Evolutionary conservation across 2,888 invertebrate species (phyloP), one percentile per base, ranked within the genome.

Genomic region (Philopedon plagiatum): DNA sequence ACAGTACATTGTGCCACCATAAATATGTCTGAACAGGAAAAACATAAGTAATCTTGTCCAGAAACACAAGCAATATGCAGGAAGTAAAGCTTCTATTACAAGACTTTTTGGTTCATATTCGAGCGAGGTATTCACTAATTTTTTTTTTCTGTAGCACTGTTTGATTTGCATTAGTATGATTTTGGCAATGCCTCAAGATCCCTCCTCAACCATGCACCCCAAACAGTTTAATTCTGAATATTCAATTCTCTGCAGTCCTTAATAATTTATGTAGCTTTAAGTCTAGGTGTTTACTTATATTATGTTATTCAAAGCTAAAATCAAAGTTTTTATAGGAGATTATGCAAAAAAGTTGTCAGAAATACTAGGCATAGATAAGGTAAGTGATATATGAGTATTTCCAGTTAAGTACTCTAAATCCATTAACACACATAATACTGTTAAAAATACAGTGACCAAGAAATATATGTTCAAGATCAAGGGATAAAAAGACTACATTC

Each of bases 51-150:
- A 60, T 60, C 39, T 39, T 18, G 63, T 66, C 60, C 60, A 62
- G 56, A 62, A 63, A 62, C 51, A 9, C 73, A 77, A 77, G 71
- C 73, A 79, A 71, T 65, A 79, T 80, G 80, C 76, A 78, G 76
- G 76, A 78, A 80, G 77, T 63, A 69, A 71, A 69, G 75, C 77
- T 75, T 76, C 76, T 75, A 73, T 69, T 77, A 67, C 75, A 73
- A 75, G 71, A 72, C 67, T 74, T 75, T 74, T 74, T 72, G 75
- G 75, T 78, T 69, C 62, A 75, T 67, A 73, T 74, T 77, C 77
- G 71, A 68, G 76, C 78, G 76, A 78, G 79, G 80, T 81, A 66
- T 66, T 66, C 46, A 54, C 39, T 23, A 23, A 37, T 19, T 23
- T 60, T 23, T 54, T n/a, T 26, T 60, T 60, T 26, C 71, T 76